Conservation (phyloP, 2,113 vertebrate species). For the Takifugu bimaculatus region DNA sequence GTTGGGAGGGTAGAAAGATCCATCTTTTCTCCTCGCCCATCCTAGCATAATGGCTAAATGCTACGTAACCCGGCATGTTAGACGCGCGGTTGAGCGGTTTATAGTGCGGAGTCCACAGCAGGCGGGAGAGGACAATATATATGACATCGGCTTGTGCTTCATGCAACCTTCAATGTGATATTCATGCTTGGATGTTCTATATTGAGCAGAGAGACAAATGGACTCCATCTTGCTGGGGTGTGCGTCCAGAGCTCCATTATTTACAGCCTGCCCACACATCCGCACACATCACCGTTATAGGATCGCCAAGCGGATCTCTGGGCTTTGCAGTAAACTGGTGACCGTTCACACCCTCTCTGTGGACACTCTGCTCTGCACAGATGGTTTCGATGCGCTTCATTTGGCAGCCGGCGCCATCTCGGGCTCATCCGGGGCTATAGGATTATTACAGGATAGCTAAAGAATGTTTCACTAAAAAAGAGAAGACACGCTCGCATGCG, state of each 20-base stretch:
- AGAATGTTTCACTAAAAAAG: constrained; percentile 35
- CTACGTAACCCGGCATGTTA: constrained; percentile 20
- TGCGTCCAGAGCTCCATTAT: constrained; percentile 35
- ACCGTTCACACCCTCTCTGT: constrained; percentile 38
- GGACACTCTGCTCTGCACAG: constrained; percentile 38
- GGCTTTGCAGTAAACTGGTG: constrained; percentile 34
- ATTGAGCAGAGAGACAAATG: constrained; percentile 36
- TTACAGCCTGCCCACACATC: constrained; percentile 34
- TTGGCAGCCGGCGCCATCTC: constrained; percentile 44
- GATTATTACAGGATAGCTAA: constrained; percentile 6
- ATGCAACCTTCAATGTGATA: constrained; percentile 32
- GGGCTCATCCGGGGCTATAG: constrained; percentile 26
- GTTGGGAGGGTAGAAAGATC: constrained; percentile 33
- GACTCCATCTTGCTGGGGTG: constrained; percentile 32
- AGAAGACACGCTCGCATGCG: constrained; percentile 3
- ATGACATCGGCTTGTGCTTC: constrained; percentile 30
- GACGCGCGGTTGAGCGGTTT: constrained; percentile 23
- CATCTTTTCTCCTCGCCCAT: constrained; percentile 31
- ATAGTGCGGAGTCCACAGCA: constrained; percentile 7
- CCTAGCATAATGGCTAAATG: constrained; percentile 23
- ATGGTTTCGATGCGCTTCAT: constrained; percentile 59
- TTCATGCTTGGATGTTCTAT: constrained; percentile 30
- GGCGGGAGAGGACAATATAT: constrained; percentile 9
- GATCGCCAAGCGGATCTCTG: constrained; percentile 1
- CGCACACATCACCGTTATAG: constrained; percentile 17